phyloP scores from a whole-genome alignment of 2,888 invertebrate genomes.

The Stegana nigrithorax region DNA sequence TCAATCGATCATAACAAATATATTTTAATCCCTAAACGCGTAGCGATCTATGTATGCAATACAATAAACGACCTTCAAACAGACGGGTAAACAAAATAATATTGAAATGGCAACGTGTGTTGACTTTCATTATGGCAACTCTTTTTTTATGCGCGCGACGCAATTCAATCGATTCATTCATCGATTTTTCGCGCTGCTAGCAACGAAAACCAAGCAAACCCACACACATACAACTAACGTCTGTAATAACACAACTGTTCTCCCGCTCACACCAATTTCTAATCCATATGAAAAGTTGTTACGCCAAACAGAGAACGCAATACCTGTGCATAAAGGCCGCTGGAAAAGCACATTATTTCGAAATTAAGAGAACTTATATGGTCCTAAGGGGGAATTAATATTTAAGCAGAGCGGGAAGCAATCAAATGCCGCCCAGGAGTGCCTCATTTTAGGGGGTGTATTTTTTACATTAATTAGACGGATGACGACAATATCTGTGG shows the following conservation, averaged over 20 bases:
- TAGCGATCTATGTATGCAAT: too few species aligned
- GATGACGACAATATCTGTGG: too few species aligned
- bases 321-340: background rate
- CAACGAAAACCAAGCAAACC: slow-evolving; percentile 21
- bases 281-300: background rate
- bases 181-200: slow-evolving; percentile 67
- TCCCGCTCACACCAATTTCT: slow-evolving; percentile 10
- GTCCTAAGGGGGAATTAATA: background rate
- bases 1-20: too few species aligned
- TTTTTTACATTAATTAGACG: too few species aligned
- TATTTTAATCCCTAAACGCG: too few species aligned
- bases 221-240: slow-evolving; percentile 16
- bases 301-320: background rate
- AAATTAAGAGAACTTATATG: background rate
- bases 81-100: too few species aligned
- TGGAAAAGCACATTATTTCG: slow-evolving; percentile 13
- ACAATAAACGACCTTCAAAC: too few species aligned
- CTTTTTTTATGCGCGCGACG: slow-evolving; percentile 16
- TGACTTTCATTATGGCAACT: background rate
- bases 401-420: background rate
- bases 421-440: slow-evolving; percentile 6
- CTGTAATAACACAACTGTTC: background rate
- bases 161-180: slow-evolving; percentile 68
- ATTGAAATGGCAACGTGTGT: background rate
- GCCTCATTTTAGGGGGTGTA: background rate